Percentiles rank a stretch among this genome's conserved stretches.
Conservation (phyloP, 2,888 invertebrate genomes). For the Phytoseiulus persimilis region DNA sequence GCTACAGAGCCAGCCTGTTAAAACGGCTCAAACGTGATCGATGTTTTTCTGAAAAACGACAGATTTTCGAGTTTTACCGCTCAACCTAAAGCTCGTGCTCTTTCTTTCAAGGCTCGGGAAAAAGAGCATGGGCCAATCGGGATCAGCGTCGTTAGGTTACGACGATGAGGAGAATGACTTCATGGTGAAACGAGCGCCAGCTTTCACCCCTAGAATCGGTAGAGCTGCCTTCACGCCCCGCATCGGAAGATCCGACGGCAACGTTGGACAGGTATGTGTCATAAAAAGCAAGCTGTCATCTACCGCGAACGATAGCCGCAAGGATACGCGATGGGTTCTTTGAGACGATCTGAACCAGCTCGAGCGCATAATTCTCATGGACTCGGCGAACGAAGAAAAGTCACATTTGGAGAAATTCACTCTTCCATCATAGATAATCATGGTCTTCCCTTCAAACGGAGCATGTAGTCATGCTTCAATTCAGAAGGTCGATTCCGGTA, state of each 20-base stretch:
- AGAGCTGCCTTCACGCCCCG: conserved; percentile 42
- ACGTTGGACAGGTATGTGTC: conserved; percentile 17
- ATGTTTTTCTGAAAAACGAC: not conserved
- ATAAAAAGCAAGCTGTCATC: no score
- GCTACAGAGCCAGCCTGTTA: not conserved
- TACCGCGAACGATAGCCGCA: no score
- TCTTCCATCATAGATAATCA: no score
- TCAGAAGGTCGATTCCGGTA: no score
- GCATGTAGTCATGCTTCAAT: no score
- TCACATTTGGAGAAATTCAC: no score
- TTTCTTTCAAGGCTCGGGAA: conserved; percentile 42
- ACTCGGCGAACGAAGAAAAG: no score
- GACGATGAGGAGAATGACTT: conserved; percentile 29
- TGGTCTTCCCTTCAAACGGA: no score
- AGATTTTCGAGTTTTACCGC: not conserved
- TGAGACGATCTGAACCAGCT: no score
- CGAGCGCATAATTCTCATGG: no score
- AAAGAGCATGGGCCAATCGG: conserved; percentile 37
- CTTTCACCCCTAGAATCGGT: conserved; percentile 43
- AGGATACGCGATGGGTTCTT: no score
- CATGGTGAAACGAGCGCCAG: conserved; percentile 38
- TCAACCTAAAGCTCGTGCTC: not conserved
- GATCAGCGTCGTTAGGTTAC: conserved; percentile 31
- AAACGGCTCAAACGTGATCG: not conserved
- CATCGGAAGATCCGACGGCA: conserved; percentile 41